These are phyloP conservation scores for Premnoplex brunnescens DNA, from an alignment of 2,797 vertebrate genomes.

Conservation along the genomic window DNA sequence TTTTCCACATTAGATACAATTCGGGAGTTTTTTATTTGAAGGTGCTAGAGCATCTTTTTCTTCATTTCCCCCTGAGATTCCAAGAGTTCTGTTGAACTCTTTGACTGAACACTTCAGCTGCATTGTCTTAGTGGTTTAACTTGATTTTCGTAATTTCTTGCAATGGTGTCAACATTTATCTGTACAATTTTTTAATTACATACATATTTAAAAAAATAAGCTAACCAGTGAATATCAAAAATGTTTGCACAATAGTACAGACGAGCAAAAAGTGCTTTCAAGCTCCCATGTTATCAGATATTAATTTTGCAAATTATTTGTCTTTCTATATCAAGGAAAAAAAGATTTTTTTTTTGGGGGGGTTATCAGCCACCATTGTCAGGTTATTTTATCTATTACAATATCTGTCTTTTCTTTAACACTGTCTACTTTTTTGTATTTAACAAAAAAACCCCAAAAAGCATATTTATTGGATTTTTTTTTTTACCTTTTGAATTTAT, in stretches of 20 bases:
- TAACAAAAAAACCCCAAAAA: not conserved
- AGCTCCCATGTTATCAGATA: not conserved
- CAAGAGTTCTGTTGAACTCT: not conserved
- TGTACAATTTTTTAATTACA: not conserved
- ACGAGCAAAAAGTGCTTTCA: not conserved
- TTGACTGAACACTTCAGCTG: not conserved
- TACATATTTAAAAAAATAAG: not conserved
- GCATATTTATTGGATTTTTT: not conserved
- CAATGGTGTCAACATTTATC: not conserved
- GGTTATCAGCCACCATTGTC: not conserved
- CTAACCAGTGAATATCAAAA: not conserved
- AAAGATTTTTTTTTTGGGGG: not conserved
- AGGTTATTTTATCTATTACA: not conserved
- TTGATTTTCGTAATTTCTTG: not conserved
- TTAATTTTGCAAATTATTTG: not conserved
- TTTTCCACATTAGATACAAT: not conserved
- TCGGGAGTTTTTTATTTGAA: not conserved
- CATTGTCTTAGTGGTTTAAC: not conserved
- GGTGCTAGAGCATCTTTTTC: not conserved
- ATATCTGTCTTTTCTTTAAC: not conserved
- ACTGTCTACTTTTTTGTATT: not conserved
- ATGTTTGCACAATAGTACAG: not conserved
- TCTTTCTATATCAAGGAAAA: not conserved
- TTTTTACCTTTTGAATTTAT: slow-evolving; percentile 44
- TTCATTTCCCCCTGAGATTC: not conserved